phyloP scores from a whole-genome alignment of 2,888 invertebrate species.

The Epinotia bilunana region DNA sequence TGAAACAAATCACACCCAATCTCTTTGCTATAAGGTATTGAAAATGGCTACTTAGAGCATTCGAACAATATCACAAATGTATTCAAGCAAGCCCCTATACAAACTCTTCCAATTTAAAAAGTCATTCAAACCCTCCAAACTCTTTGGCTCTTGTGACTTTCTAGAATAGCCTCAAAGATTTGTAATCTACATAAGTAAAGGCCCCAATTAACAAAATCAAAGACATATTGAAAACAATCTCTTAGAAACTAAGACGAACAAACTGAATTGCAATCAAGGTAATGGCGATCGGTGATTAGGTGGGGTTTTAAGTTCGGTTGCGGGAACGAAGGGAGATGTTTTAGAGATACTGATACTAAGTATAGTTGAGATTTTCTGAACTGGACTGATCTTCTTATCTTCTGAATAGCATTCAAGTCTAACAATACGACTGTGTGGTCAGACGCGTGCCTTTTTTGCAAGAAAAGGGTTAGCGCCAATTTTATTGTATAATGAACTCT shows the following conservation, averaged over 20 bases:
- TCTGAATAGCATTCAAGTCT: too few species aligned
- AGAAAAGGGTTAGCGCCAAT: too few species aligned
- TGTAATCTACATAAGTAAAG: slow-evolving; percentile 43
- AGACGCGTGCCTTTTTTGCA: too few species aligned
- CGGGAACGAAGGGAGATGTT: slow-evolving; percentile 1
- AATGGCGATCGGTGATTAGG: slow-evolving; percentile 70
- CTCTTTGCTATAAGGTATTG: not conserved
- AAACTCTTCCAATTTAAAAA: not conserved
- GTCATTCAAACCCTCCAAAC: too few species aligned
- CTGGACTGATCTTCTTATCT: too few species aligned
- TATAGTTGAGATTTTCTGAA: too few species aligned
- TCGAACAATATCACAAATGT: slow-evolving; percentile 9
- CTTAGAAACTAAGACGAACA: slow-evolving; percentile 52
- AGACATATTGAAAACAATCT: slow-evolving; percentile 42
- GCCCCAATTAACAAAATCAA: slow-evolving; percentile 44
- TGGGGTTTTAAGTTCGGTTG: slow-evolving; percentile 34
- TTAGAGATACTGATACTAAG: slow-evolving; percentile 21
- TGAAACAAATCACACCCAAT: too few species aligned
- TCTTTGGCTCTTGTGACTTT: not conserved
- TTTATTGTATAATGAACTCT: too few species aligned
- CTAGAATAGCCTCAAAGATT: slow-evolving; percentile 2
- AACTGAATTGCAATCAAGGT: slow-evolving; percentile 79
- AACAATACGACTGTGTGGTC: too few species aligned
- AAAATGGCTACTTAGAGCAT: not conserved
- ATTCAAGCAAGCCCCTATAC: not conserved